Evolutionary conservation across 2,797 vertebrate genomes (phyloP), one percentile per base, ranked within the genome.

Genomic region (Vireo griseus): DNA sequence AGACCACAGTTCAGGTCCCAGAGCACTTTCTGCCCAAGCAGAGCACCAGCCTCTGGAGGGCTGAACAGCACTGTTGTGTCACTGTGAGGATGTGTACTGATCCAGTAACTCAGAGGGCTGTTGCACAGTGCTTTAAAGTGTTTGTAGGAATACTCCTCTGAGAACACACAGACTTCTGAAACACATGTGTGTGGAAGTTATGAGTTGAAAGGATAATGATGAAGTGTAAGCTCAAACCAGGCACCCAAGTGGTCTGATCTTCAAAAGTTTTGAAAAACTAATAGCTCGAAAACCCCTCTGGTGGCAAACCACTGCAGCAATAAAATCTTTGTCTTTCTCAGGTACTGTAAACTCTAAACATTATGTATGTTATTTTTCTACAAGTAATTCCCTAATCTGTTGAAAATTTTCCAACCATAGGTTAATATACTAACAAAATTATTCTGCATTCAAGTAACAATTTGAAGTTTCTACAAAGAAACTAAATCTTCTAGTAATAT

Each of bases 171-270:
- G 24, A 29, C 15, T 84, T 47, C 22, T 69, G 40, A 88, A 91
- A 69, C 9, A 21, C 16, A 39, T 0, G 0, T 29, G 17, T 57
- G 26, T 1, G 0, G 17, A 84, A 58, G 31, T 42, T 35, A 2
- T 17, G 50, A 50, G 5, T 1, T 22, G 21, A 31, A 84, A 58
- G 22, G 31, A 51, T 44, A 79, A 84, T n/a, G 29, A 59, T n/a
- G 33, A 67, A 55, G 26, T 47, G 5, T 31, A 81, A 87, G 45
- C 18, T 84, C 39, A 68, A 9, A n/a, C 25, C 29, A 63, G 16
- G n/a, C 17, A 87, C 42, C 10, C 75, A 65, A 79, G 20, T 48
- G 22, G 8, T 6, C 42, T 58, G 14, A 68, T 63, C 73, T 88
- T 57, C 73, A 66, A 83, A 65, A 61, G n/a, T 44, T 81, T 50